Conservation (phyloP, 2,888 invertebrate species). For the Geophilus truncorum region DNA sequence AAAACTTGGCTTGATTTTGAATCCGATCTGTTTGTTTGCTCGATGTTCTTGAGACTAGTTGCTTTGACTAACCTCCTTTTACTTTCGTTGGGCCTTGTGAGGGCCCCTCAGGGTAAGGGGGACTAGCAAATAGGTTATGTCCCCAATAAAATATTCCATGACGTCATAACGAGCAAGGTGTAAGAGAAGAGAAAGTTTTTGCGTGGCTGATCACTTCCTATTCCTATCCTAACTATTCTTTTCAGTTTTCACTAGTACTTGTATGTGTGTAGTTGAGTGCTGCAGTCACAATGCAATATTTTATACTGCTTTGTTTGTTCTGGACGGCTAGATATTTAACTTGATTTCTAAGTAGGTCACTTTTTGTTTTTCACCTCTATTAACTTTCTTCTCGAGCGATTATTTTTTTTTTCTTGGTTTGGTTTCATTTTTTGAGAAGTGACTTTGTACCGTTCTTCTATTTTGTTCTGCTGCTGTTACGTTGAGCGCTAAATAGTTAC, state of each 20-base stretch:
- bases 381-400: background rate
- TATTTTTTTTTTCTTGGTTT: background rate
- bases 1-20: too few relatives aligned
- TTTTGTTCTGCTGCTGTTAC: background rate
- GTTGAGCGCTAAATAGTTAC: background rate
- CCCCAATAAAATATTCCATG: background rate
- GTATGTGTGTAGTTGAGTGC: too few relatives aligned
- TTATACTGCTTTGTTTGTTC: background rate
- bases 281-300: background rate
- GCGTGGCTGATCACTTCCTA: background rate
- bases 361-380: background rate
- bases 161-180: background rate
- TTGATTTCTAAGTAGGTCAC: background rate
- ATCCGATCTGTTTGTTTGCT: background rate
- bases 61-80: constrained; percentile 13
- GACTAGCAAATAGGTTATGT: background rate
- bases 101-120: background rate
- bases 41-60: background rate
- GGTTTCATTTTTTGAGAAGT: background rate
- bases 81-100: constrained; percentile 11
- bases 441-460: background rate
- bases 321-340: background rate
- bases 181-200: background rate
- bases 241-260: too few relatives aligned
- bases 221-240: background rate